A percentile compares a stretch with the other conserved stretches of the same genome.
Evolutionary conservation across 2,113 vertebrate genomes (phyloP).

Genomic region (Muntiacus muntjak): DNA sequence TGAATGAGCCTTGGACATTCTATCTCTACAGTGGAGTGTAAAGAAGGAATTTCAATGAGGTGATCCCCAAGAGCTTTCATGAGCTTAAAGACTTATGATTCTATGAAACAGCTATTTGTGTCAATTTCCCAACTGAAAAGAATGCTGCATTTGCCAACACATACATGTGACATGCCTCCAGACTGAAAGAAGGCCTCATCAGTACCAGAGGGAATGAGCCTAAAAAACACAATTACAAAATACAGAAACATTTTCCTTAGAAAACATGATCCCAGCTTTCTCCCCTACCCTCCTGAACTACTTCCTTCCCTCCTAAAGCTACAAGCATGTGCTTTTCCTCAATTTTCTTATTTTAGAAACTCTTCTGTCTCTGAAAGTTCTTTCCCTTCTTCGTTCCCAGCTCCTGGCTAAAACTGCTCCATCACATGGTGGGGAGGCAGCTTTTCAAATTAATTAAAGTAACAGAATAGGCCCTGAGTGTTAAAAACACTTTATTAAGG

Average conservation of each 20-base stretch:
- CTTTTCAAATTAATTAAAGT: neutral
- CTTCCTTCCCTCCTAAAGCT: neutral
- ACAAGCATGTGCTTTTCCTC: fast-evolving
- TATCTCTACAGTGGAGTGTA: neutral
- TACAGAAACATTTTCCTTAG: neutral
- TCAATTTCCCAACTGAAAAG: neutral
- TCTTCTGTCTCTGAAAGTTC: neutral
- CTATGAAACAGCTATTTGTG: neutral
- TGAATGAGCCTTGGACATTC: neutral
- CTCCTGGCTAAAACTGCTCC: neutral
- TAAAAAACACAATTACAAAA: neutral
- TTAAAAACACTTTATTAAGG: neutral
- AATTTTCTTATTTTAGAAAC: neutral
- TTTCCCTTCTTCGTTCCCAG: neutral
- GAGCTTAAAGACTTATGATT: neutral
- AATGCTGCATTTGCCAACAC: neutral
- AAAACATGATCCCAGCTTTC: neutral
- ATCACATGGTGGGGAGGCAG: neutral
- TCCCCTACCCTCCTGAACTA: neutral
- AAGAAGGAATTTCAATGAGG: neutral
- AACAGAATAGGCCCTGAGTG: neutral
- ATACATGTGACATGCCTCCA: neutral
- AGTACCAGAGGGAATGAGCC: neutral
- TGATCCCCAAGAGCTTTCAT: neutral
- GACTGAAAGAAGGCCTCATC: neutral